Percentiles rank a stretch among this genome's conserved stretches.
These are phyloP conservation scores for Cephus cinctus DNA, from an alignment of 1,140 invertebrate genomes.

Conservation along the genomic window DNA sequence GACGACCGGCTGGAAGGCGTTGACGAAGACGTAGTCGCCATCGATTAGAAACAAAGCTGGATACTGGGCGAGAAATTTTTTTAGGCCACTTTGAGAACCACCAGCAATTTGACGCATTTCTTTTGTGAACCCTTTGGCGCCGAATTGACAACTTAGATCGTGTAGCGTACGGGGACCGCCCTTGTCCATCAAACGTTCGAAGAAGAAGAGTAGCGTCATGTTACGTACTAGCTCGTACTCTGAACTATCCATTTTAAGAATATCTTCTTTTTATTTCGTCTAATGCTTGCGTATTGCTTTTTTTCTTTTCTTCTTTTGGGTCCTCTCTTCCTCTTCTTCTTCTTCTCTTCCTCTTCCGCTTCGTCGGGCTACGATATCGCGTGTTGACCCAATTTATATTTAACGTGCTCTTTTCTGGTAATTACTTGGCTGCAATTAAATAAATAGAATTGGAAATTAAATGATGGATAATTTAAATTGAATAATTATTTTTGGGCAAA, in stretches of 20 bases:
- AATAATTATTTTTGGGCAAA: too few relatives aligned
- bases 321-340: not conserved
- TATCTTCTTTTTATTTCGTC: not conserved
- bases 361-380: too few relatives aligned
- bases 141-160: conserved; percentile 95
- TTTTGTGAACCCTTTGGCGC: conserved; percentile 93
- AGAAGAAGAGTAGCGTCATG: conserved; percentile 93
- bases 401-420: not conserved
- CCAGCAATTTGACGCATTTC: conserved; percentile 95
- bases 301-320: not conserved
- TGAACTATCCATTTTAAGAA: conserved; percentile 77
- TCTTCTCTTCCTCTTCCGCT: too few relatives aligned
- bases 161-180: conserved; percentile 90
- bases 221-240: conserved; percentile 93
- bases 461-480: too few relatives aligned
- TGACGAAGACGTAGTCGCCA: conserved; percentile 88
- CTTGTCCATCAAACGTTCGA: conserved; percentile 92
- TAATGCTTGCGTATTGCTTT: not conserved
- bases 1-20: conserved; percentile 66
- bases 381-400: not conserved
- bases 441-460: not conserved
- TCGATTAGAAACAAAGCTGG: conserved; percentile 89
- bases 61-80: conserved; percentile 88
- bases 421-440: not conserved
- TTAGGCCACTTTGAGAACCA: conserved; percentile 88